Evolutionary conservation across 2,888 invertebrate species (phyloP).

Genomic region (Stratiomys singularior): DNA sequence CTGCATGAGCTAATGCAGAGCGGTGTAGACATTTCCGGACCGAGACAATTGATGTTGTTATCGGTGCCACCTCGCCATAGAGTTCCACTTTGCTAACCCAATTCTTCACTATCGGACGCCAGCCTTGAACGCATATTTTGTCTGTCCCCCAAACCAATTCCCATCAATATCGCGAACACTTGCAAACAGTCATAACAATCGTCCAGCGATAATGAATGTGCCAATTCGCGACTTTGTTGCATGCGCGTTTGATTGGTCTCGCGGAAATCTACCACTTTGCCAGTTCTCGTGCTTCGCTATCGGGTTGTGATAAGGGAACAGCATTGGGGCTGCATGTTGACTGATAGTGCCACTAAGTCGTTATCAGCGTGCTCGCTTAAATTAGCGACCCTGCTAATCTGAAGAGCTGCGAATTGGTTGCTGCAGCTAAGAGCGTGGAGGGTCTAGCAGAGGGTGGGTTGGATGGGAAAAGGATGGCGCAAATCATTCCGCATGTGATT

Average conservation of each 20-base stretch:
- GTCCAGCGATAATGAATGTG: neutral
- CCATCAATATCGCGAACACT: neutral
- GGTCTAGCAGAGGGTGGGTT: neutral
- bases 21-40: neutral
- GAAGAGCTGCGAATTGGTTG: neutral
- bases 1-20: no score
- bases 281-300: neutral
- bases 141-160: neutral
- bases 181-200: neutral
- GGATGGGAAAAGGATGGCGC: neutral
- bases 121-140: neutral
- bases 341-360: neutral
- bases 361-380: neutral
- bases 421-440: no score
- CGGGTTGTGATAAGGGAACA: neutral
- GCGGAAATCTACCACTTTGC: neutral
- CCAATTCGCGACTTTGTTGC: neutral
- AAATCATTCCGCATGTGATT: slow-evolving; percentile 7
- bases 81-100: neutral
- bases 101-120: neutral
- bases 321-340: neutral
- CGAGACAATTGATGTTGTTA: neutral
- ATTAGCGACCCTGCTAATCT: neutral
- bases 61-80: neutral
- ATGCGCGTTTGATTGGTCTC: neutral